Evolutionary conservation across 1,140 invertebrate species (phyloP).

Genomic region (Drosophila truncata): DNA sequence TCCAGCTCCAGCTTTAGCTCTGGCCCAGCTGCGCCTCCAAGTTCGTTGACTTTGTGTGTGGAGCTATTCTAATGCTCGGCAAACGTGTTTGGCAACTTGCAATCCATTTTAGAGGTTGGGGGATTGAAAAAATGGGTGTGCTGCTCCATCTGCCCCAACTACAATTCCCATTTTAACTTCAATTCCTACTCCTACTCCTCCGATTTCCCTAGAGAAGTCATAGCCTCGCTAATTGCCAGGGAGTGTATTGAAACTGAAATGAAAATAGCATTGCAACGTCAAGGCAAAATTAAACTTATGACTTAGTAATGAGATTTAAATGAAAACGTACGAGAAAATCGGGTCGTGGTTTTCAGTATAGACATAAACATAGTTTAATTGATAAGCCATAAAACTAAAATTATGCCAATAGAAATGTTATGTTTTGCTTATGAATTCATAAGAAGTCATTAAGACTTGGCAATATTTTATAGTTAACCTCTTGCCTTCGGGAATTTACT

Average conservation of each 20-base stretch:
- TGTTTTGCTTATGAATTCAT: not conserved
- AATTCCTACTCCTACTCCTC: conserved; percentile 4
- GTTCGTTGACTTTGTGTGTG: conserved; percentile 68
- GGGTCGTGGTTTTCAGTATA: conserved; percentile 7
- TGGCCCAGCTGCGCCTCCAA: conserved; percentile 18
- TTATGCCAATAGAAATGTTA: not conserved
- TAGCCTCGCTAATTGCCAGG: conserved; percentile 45
- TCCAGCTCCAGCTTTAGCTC: not conserved
- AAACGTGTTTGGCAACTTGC: conserved; percentile 77
- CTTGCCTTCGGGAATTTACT: not conserved
- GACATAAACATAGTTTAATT: conserved; percentile 10
- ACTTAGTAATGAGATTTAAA: conserved; percentile 36
- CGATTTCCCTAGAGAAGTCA: conserved; percentile 27
- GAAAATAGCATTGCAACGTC: conserved; percentile 31
- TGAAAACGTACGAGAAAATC: conserved; percentile 6
- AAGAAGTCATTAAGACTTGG: too few relatives aligned
- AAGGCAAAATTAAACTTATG: conserved; percentile 21
- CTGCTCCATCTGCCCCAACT: conserved; percentile 14
- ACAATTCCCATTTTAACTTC: not conserved
- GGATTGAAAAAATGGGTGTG: conserved; percentile 13
- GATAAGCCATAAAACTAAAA: conserved; percentile 11
- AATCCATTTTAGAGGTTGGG: conserved; percentile 35
- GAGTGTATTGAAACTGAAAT: conserved; percentile 50
- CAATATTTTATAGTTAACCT: not conserved
- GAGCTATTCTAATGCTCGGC: conserved; percentile 70